Evolutionary conservation across 2,113 vertebrate genomes (phyloP).

Genomic region (Callithrix jacchus): DNA sequence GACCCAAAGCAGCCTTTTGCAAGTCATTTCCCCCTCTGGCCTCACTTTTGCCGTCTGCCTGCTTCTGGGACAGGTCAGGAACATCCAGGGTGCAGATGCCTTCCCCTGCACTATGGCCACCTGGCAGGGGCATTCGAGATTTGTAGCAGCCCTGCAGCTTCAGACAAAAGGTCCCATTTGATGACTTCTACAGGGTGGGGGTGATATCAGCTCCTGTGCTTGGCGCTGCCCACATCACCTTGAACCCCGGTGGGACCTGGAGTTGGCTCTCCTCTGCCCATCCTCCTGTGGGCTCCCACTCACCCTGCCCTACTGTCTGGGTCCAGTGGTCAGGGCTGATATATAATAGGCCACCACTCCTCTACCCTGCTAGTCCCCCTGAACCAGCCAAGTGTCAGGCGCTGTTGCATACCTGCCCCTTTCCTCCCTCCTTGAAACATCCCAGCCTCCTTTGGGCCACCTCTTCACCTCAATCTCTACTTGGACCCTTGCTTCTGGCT

Average conservation of each 20-base stretch:
- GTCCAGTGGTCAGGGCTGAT: neutral
- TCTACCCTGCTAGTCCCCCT: neutral
- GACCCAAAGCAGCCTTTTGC: neutral
- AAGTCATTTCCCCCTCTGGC: neutral
- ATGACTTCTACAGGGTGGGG: neutral
- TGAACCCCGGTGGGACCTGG: neutral
- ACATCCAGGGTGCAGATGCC: neutral
- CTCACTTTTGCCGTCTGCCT: neutral
- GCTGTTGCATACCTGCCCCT: neutral
- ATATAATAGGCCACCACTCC: neutral
- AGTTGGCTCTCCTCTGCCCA: neutral
- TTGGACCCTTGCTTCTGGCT: neutral
- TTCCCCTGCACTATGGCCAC: fast-evolving
- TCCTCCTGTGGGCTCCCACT: neutral
- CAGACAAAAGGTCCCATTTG: neutral
- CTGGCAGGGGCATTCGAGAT: too few species aligned
- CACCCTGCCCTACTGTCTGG: neutral
- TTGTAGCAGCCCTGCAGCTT: neutral
- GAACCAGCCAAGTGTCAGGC: neutral
- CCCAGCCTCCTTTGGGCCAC: neutral
- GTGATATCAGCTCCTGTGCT: neutral
- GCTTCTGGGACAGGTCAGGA: neutral
- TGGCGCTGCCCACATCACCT: neutral
- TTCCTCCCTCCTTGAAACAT: neutral
- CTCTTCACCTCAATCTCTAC: neutral